Percentiles rank a stretch among this genome's conserved stretches.
These are phyloP conservation scores for Telenomus remus DNA, from an alignment of 1,140 invertebrate species.

Conservation along the genomic window DNA sequence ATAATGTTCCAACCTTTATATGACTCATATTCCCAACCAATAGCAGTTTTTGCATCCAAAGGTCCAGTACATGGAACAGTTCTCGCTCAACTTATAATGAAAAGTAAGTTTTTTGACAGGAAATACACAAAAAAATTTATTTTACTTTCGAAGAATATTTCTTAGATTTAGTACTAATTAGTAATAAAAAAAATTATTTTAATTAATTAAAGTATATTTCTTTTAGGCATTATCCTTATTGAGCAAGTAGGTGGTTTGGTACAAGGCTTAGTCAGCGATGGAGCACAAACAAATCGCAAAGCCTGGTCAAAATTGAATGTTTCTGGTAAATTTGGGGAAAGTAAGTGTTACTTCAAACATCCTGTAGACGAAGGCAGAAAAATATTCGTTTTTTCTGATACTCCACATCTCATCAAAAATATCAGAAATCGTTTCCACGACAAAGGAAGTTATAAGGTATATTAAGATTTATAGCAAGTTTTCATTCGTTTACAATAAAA, in stretches of 20 bases:
- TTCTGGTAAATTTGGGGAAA: background rate
- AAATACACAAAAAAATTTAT: no score
- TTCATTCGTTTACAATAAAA: no score
- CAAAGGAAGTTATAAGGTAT: no score
- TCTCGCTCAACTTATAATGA: background rate
- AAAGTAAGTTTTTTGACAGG: no score
- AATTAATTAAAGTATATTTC: no score
- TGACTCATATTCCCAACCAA: background rate
- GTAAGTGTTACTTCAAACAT: background rate
- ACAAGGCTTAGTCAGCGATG: background rate
- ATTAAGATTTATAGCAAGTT: no score
- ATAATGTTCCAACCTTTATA: background rate
- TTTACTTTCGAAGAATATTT: no score
- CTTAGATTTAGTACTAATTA: no score
- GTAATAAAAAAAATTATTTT: no score
- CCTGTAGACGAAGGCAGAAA: background rate
- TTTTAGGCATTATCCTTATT: background rate
- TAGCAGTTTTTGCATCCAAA: background rate
- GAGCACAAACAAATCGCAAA: background rate
- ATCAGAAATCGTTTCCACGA: background rate
- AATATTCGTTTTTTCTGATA: background rate
- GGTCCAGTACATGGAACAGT: background rate
- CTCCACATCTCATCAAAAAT: background rate
- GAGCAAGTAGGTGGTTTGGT: background rate
- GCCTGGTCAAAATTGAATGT: background rate